Conservation (phyloP, 1,140 invertebrate genomes). For the Nebria ingens region DNA sequence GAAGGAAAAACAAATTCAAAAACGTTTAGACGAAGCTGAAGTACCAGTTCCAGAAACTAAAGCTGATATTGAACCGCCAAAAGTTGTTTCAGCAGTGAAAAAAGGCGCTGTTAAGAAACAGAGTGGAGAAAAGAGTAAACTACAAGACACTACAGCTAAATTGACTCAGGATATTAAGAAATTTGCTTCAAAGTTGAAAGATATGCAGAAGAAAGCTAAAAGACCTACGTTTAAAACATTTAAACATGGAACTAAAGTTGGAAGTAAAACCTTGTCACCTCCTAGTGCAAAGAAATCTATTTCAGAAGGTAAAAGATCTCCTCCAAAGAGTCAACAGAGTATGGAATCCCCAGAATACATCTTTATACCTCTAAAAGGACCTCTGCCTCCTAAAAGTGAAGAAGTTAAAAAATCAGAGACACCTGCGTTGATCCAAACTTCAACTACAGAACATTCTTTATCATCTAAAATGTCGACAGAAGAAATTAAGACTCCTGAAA, state of each 20-base stretch:
- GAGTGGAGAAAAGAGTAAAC: neutral
- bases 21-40: neutral
- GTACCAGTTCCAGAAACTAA: neutral
- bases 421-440: neutral
- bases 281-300: neutral
- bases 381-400: slow-evolving; percentile 17
- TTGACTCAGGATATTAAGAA: slow-evolving; percentile 1
- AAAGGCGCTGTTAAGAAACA: neutral
- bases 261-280: neutral
- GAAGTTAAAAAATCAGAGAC: slow-evolving; percentile 17
- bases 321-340: neutral
- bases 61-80: neutral
- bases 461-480: neutral
- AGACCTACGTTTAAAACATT: slow-evolving; percentile 4
- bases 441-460: neutral
- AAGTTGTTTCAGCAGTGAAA: neutral
- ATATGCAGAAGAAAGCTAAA: slow-evolving; percentile 1
- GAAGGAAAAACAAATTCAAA: neutral
- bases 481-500: neutral
- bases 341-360: neutral
- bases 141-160: neutral
- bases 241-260: neutral
- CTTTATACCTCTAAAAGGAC: neutral
- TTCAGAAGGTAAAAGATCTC: neutral
- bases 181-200: neutral